phyloP scores from a whole-genome alignment of 2,113 vertebrate species.

The Trematomus loennbergii region DNA sequence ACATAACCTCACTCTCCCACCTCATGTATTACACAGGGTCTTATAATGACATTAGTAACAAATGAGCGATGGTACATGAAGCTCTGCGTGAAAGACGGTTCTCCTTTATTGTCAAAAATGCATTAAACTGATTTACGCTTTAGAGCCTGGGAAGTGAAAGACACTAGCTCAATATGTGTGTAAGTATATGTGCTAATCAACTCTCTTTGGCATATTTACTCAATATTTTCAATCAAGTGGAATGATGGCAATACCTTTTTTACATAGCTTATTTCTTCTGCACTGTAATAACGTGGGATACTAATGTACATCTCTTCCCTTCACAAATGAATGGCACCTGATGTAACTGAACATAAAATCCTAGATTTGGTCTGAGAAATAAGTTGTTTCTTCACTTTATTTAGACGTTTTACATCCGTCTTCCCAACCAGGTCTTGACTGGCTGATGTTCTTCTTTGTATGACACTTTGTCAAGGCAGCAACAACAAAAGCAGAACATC shows the following conservation, averaged over 20 bases:
- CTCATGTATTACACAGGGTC: constrained; percentile 39
- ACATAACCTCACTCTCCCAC: neutral
- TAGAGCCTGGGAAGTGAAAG: neutral
- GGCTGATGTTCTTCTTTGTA: constrained; percentile 18
- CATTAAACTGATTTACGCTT: constrained; percentile 19
- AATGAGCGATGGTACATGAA: constrained; percentile 20
- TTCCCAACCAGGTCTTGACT: constrained; percentile 47
- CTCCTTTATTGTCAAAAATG: constrained; percentile 29
- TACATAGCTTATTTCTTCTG: neutral
- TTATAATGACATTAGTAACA: constrained; percentile 16
- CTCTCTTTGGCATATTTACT: constrained; percentile 24
- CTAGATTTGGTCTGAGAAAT: neutral
- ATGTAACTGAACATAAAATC: neutral
- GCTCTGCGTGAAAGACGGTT: constrained; percentile 8
- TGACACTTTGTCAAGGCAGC: constrained; percentile 50
- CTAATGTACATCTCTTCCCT: neutral
- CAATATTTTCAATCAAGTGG: constrained; percentile 20
- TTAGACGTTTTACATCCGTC: constrained; percentile 50
- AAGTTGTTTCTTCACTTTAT: constrained; percentile 17
- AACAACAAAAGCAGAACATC: constrained; percentile 17
- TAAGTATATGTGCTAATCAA: neutral
- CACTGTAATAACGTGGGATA: neutral
- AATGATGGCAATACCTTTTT: constrained; percentile 13
- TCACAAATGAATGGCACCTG: neutral
- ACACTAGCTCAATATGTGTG: constrained; percentile 4